A percentile compares a stretch with the other conserved stretches of the same genome.
These are phyloP conservation scores for Ischnura elegans DNA, from an alignment of 2,888 invertebrate genomes.

Conservation along the genomic window DNA sequence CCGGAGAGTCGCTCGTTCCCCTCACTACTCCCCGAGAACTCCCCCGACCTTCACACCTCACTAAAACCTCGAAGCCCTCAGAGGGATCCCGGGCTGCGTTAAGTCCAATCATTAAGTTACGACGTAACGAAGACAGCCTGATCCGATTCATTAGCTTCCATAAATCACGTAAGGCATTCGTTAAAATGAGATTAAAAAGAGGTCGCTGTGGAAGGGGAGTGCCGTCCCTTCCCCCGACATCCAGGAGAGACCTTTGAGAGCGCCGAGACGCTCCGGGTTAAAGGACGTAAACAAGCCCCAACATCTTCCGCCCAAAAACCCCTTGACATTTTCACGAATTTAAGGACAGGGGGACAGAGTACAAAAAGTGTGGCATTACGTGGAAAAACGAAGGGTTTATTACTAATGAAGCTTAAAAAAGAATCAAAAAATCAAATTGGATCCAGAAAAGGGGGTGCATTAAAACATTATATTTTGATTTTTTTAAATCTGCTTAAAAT, in stretches of 20 bases:
- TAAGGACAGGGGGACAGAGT: background rate
- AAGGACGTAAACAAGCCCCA: background rate
- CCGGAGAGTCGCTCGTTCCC: background rate
- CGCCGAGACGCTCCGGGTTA: background rate
- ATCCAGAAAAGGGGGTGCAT: background rate
- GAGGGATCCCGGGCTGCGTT: background rate
- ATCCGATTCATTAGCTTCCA: constrained; percentile 46
- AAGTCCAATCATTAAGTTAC: constrained; percentile 21
- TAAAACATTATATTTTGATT: no score
- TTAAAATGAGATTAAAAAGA: constrained; percentile 25
- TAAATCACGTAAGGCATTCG: background rate
- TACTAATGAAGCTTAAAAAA: background rate
- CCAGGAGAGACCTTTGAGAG: background rate
- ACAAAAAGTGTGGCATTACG: background rate
- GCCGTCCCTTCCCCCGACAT: no score
- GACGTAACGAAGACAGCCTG: constrained; percentile 11
- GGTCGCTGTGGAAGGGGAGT: background rate
- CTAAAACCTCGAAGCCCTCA: background rate
- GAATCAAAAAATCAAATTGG: background rate
- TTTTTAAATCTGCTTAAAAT: no score
- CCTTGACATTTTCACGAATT: background rate
- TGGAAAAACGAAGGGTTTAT: background rate
- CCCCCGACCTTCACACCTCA: background rate
- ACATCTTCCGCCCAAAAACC: background rate
- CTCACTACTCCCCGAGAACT: background rate